Evolutionary conservation across 2,797 vertebrate species (phyloP).

Genomic region (Adelosebastes latens): DNA sequence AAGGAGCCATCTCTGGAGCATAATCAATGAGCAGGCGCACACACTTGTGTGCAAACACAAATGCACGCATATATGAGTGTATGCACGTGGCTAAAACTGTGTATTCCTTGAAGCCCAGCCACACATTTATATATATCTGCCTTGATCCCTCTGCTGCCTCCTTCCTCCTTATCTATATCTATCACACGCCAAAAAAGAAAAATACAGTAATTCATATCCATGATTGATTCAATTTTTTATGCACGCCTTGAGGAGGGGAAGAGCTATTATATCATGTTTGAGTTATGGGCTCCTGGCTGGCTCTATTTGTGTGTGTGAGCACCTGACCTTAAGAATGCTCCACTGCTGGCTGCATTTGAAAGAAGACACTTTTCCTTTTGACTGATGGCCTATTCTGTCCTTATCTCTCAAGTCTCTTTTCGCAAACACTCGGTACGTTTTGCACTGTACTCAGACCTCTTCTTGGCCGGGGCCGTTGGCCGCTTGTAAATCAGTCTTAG

Average conservation of each 20-base stretch:
- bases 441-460: conserved; percentile 18
- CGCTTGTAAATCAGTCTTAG: conserved; percentile 50
- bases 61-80: neutral
- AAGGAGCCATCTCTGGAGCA: conserved; percentile 20
- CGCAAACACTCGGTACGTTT: conserved; percentile 6
- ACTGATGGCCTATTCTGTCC: conserved; percentile 43
- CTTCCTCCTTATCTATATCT: conserved; percentile 29
- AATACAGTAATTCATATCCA: conserved; percentile 48
- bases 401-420: conserved; percentile 31
- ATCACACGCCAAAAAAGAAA: conserved; percentile 46
- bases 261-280: conserved; percentile 51
- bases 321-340: conserved; percentile 53
- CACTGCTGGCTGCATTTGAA: conserved; percentile 50
- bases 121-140: neutral
- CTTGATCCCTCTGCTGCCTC: conserved; percentile 25
- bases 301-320: conserved; percentile 6
- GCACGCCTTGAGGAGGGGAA: conserved; percentile 47
- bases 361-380: conserved; percentile 25
- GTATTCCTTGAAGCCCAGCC: neutral
- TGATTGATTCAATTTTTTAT: conserved; percentile 45
- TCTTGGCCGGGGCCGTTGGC: conserved; percentile 26
- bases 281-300: conserved; percentile 40
- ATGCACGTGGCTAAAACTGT: neutral
- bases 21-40: neutral
- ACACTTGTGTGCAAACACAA: neutral